A percentile compares a stretch with the other conserved stretches of the same genome.
Evolutionary conservation across 2,888 invertebrate species (phyloP).

Genomic region (Horisme vitalbata): DNA sequence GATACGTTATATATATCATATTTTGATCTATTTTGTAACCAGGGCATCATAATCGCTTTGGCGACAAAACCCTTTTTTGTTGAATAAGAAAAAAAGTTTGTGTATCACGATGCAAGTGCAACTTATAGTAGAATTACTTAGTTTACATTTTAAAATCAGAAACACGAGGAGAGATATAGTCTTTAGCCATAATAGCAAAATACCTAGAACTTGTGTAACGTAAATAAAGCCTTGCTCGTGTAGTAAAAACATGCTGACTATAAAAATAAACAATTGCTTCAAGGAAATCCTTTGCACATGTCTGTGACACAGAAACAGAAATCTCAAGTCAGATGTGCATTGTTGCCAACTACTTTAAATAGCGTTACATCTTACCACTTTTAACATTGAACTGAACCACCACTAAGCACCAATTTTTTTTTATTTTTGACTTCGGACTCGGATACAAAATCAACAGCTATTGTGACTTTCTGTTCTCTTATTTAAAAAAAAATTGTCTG

Average conservation of each 20-base stretch:
- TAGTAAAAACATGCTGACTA: conserved; percentile 16
- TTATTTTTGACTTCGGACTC: too few relatives aligned
- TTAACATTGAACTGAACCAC: not conserved
- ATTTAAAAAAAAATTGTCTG: too few relatives aligned
- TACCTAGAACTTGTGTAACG: not conserved
- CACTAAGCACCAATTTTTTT: too few relatives aligned
- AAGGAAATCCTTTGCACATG: conserved; percentile 43
- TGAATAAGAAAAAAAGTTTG: too few relatives aligned
- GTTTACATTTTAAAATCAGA: not conserved
- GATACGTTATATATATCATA: too few relatives aligned
- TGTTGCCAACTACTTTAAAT: conserved; percentile 14
- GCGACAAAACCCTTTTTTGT: too few relatives aligned
- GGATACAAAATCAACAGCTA: too few relatives aligned
- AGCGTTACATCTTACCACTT: conserved; percentile 8
- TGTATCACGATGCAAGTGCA: too few relatives aligned
- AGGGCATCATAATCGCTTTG: too few relatives aligned
- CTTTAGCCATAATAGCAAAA: not conserved
- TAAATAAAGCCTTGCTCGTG: not conserved
- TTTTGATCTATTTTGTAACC: too few relatives aligned
- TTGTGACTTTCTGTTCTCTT: too few relatives aligned
- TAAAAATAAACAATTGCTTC: conserved; percentile 20
- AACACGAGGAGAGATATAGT: not conserved
- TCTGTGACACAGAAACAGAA: conserved; percentile 44
- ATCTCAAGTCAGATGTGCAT: conserved; percentile 43
- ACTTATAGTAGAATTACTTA: too few relatives aligned